Evolutionary conservation across 2,797 vertebrate species (phyloP), one percentile per base, ranked within the genome.

Genomic region (Anolis apletophallus): DNA sequence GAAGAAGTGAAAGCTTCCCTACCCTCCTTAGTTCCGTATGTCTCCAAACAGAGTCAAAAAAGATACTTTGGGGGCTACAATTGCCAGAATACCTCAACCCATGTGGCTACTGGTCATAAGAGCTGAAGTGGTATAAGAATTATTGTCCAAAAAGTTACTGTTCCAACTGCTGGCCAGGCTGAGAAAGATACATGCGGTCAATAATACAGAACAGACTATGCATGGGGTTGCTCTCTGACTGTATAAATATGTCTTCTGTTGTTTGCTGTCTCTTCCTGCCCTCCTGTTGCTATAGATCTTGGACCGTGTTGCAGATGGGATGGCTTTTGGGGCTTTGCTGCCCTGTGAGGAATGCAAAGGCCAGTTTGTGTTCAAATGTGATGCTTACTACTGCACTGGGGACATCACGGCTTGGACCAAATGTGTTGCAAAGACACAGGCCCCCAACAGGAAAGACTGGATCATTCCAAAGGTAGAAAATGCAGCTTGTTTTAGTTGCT

Each of bases 381-480:
- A 99, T 0, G 97, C 98, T 0, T 99, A 99, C 61, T 98, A 98
- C 94, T 99, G 98, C 46, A 97, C 96, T 0, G 99, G 99, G 11
- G 96, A 99, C 84, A 97, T 99, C 92, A 99, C 98, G 4, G 98
- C 98, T 85, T 99, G 99, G 99, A 99, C 99, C 13, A 99, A 99
- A 92, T 99, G 99, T 26, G 97, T 98, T 89, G 97, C 97, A 93
- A 99, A 97, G 96, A 99, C 97, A 0, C 94, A 97, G 92, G 97
- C 88, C 2, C 99, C 99, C 23, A 85, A 87, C 82, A 97, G 98
- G 74, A 98, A 97, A 82, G 97, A 99, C 81, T 99, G 98, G 98
- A 90, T 97, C 36, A 98, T 93, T 76, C 99, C 99, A 0, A 98
- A 99, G 97, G 99, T 99, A 88, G n/a, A 94, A 83, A 67, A 8